Percentiles rank a stretch among this genome's conserved stretches.
phyloP scores from a whole-genome alignment of 2,113 vertebrate genomes.

The Gopherus evgoodei region DNA sequence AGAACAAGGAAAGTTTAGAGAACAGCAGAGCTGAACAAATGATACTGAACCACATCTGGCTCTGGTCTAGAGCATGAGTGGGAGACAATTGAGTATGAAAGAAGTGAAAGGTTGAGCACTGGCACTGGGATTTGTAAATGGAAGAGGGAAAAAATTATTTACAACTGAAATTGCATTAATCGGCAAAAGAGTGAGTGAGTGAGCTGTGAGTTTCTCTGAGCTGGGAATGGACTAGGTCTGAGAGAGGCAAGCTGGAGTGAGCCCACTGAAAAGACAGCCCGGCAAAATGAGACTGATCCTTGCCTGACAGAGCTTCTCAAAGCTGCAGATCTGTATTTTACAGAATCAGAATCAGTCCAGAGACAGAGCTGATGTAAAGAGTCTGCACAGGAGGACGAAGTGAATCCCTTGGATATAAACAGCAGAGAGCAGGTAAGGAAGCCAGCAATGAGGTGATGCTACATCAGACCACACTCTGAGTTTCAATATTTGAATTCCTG shows the following conservation, averaged over 20 bases:
- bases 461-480: background rate
- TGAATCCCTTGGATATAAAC: constrained; percentile 22
- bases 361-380: background rate
- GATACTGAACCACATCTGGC: background rate
- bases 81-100: background rate
- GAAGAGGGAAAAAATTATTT: rapidly evolving
- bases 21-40: background rate
- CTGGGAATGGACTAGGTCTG: background rate
- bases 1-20: background rate
- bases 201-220: background rate
- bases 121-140: background rate
- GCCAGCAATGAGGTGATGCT: background rate
- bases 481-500: background rate
- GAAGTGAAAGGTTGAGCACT: background rate
- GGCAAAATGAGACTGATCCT: background rate
- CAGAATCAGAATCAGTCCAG: constrained; percentile 37
- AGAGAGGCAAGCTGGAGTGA: background rate
- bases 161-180: background rate
- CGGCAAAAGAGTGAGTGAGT: background rate
- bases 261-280: background rate
- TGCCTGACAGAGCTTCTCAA: constrained; percentile 32
- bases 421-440: constrained; percentile 58
- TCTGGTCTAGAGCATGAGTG: background rate
- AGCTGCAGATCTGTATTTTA: constrained; percentile 44
- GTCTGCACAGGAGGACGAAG: background rate